Conservation (phyloP, 1,140 invertebrate species). For the Eriocheir sinensis region DNA sequence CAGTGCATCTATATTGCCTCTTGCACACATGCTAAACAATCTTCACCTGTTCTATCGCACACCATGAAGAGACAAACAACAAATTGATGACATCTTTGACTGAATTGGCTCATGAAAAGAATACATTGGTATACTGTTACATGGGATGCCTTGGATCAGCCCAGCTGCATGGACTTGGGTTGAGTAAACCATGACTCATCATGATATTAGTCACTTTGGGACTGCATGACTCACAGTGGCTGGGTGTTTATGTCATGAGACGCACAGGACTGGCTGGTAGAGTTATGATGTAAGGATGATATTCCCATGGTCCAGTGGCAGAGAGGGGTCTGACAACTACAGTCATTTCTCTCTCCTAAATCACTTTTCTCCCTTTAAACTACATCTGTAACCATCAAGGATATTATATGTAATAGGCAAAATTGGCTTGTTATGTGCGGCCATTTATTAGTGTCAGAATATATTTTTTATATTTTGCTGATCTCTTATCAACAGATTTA, state of each 20-base stretch:
- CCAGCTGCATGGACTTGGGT: neutral
- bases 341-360: neutral
- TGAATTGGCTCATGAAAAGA: neutral
- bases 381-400: neutral
- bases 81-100: neutral
- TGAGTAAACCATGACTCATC: constrained; percentile 10
- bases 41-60: neutral
- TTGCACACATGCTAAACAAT: constrained; percentile 7
- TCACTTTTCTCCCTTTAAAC: neutral
- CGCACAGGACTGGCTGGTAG: neutral
- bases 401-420: neutral
- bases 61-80: constrained; percentile 2
- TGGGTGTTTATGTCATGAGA: neutral
- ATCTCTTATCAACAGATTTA: neutral
- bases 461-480: neutral
- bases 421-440: neutral
- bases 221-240: neutral
- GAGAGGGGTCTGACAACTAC: neutral
- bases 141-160: neutral
- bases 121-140: neutral
- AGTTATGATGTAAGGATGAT: neutral
- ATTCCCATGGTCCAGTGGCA: neutral
- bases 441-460: neutral
- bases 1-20: neutral
- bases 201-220: neutral